phyloP scores from a whole-genome alignment of 2,797 vertebrate species.

The Microctenopoma lineatum region DNA sequence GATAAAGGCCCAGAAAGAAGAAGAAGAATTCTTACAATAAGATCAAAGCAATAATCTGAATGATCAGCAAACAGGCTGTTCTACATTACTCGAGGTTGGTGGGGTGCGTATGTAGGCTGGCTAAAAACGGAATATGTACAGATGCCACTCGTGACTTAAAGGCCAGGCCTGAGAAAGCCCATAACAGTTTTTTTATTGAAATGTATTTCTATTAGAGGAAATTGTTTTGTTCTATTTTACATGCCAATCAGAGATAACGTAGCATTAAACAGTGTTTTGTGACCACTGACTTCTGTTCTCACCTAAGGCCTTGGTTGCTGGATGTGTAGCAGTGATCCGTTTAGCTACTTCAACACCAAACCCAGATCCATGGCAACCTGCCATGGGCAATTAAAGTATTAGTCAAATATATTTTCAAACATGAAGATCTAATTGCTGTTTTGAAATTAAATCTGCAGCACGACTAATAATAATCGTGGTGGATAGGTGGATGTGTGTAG shows the following conservation, averaged over 20 bases:
- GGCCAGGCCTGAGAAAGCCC: not conserved
- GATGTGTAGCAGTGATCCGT: too few species aligned
- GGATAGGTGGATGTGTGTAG: not conserved
- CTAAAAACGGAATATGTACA: not conserved
- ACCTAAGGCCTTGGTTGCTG: too few species aligned
- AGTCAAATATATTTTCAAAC: not conserved
- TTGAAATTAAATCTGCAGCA: not conserved
- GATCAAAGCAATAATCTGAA: too few species aligned
- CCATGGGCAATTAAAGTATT: too few species aligned
- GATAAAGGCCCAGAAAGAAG: not conserved
- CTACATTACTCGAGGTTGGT: not conserved
- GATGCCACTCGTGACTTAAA: not conserved
- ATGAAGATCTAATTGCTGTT: not conserved
- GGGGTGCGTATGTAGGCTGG: not conserved
- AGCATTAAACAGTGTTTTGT: not conserved
- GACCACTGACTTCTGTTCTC: too few species aligned
- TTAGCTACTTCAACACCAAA: too few species aligned
- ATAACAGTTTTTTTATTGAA: not conserved
- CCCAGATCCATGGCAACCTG: too few species aligned
- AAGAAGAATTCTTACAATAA: not conserved
- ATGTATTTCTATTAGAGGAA: not conserved
- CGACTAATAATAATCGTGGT: not conserved
- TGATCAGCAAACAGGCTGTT: not conserved
- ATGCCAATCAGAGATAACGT: not conserved
- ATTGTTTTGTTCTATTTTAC: not conserved